Evolutionary conservation across 2,113 vertebrate genomes (phyloP), one percentile per base, ranked within the genome.

Genomic region (Callipepla squamata): DNA sequence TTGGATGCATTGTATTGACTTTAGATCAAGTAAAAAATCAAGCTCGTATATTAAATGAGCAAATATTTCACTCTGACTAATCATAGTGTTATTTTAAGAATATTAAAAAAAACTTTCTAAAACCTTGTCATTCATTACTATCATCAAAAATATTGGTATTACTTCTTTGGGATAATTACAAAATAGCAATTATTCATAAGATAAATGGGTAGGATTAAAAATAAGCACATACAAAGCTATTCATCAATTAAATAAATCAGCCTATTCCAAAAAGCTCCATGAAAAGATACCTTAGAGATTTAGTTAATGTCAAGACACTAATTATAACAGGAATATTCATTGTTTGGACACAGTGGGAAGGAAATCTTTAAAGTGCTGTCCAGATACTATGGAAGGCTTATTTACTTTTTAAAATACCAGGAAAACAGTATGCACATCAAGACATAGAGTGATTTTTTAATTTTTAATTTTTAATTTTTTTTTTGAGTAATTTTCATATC

Each of bases 161-260:
- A 84, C 79, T 78, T 74, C 51, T 80, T 83, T 62, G 69, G 76
- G 94, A 96, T 94, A 93, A 95, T 95, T 96, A 92, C 65, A 78
- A 79, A 69, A 61, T 74, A 90, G 73, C 69, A 94, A 94, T 91
- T 94, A 88, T 90, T 95, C 85, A 32, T 92, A 90, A 85, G 73
- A 90, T 95, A 95, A 96, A 95, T 93, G 85, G 28, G 26, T 84
- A 83, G 91, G 94, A 96, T 96, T 96, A 95, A 95, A 94, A 94
- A 94, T 94, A 94, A 95, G 90, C 80, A 88, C 80, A 81, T 84
- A 91, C 93, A 91, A 93, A 94, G 82, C 94, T 92, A 90, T 95
- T 94, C 69, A 80, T 94, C 87, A 94, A 94, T 96, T 95, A 96
- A 80, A 92, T 84, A 93, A 95, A 96, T 90, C 94, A 88, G 23